Percentiles rank a stretch among this genome's conserved stretches.
phyloP scores from a whole-genome alignment of 2,888 invertebrate species.

The Epistrophe eligans region DNA sequence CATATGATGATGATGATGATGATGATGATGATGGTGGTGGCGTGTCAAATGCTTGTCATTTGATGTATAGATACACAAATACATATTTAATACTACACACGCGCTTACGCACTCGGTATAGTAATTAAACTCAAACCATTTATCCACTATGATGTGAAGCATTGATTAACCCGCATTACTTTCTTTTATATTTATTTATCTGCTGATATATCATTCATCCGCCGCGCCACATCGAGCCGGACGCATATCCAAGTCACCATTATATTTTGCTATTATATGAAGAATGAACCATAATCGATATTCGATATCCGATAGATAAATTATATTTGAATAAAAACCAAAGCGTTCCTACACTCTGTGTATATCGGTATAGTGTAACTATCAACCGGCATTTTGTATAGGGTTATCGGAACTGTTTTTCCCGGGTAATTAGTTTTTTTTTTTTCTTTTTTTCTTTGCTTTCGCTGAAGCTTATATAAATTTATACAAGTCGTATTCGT shows the following conservation, averaged over 20 bases:
- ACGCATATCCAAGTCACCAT: constrained; percentile 8
- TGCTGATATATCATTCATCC: constrained; percentile 17
- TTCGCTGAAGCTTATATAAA: background rate
- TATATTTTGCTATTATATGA: background rate
- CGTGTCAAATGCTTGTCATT: constrained; percentile 56
- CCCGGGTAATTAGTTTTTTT: constrained; percentile 40
- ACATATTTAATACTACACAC: background rate
- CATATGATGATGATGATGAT: background rate
- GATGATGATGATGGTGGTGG: constrained; percentile 4
- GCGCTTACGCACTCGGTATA: constrained; percentile 30
- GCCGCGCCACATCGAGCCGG: no score
- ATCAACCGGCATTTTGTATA: constrained; percentile 24
- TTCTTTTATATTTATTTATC: background rate
- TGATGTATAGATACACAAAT: background rate
- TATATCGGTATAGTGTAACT: background rate
- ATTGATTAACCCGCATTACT: constrained; percentile 66
- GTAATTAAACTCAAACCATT: constrained; percentile 36
- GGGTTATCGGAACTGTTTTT: constrained; percentile 54
- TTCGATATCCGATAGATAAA: constrained; percentile 40
- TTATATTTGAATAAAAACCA: constrained; percentile 32
- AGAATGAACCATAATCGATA: constrained; percentile 56
- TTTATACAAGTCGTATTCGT: constrained; percentile 1
- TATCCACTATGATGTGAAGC: background rate
- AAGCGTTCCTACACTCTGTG: background rate
- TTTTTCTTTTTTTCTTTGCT: constrained; percentile 8